phyloP scores from a whole-genome alignment of 2,888 invertebrate species.

The Troides oblongomaculatus region DNA sequence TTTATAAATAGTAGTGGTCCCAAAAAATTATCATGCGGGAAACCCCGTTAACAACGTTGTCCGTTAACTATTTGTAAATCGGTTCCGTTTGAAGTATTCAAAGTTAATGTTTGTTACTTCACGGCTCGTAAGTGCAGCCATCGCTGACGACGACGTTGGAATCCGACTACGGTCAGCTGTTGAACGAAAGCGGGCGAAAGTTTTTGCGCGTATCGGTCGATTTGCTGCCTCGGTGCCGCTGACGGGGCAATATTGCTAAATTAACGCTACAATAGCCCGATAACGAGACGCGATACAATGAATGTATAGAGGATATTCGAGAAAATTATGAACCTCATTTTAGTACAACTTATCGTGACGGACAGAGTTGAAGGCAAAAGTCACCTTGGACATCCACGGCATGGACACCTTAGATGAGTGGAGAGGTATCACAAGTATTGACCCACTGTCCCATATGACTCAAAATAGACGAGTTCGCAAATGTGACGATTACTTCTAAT shows the following conservation, averaged over 20 bases:
- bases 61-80: not conserved
- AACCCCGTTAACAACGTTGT: not conserved
- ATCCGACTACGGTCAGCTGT: conserved; percentile 28
- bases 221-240: conserved; percentile 11
- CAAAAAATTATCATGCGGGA: conserved; percentile 1
- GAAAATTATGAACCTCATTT: not conserved
- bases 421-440: no score
- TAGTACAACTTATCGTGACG: not conserved
- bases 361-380: no score
- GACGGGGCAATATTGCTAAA: not conserved
- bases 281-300: not conserved
- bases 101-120: conserved; percentile 13
- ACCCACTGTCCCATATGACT: no score
- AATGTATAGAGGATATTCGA: not conserved
- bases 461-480: no score
- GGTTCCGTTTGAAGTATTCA: conserved; percentile 22
- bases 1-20: not conserved
- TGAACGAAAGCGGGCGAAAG: conserved; percentile 29
- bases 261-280: not conserved
- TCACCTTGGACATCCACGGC: no score
- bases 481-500: no score
- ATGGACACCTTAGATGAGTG: no score
- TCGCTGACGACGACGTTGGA: conserved; percentile 1
- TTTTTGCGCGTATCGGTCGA: conserved; percentile 22
- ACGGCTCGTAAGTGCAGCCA: conserved; percentile 11